Evolutionary conservation across 1,140 invertebrate genomes (phyloP).

Genomic region (Lerema accius): DNA sequence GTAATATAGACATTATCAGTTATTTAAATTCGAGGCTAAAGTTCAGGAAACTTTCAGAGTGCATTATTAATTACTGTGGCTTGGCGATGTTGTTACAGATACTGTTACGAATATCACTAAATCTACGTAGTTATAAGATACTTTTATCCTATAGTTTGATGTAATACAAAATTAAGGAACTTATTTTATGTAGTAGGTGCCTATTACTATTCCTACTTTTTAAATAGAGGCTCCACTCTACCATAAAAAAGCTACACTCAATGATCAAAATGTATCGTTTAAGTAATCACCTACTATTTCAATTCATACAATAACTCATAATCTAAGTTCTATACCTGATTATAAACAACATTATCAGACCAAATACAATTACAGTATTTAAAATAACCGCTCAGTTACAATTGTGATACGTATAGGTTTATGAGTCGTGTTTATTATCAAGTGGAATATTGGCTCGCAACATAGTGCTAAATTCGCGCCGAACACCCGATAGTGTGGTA

Average conservation of each 20-base stretch:
- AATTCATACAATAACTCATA: neutral
- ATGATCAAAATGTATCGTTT: too few species aligned
- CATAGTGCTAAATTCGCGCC: constrained; percentile 71
- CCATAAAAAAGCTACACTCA: too few species aligned
- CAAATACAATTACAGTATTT: constrained; percentile 14
- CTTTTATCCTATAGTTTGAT: too few species aligned
- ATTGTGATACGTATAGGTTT: constrained; percentile 29
- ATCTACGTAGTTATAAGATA: too few species aligned
- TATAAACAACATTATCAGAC: constrained; percentile 5
- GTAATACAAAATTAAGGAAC: too few species aligned
- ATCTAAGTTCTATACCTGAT: neutral
- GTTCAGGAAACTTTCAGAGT: constrained; percentile 6
- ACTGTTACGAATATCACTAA: too few species aligned
- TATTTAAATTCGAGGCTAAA: constrained; percentile 18
- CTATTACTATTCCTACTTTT: too few species aligned
- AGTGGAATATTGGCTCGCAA: constrained; percentile 77
- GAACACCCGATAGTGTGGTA: constrained; percentile 77
- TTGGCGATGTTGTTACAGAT: neutral
- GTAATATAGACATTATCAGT: constrained; percentile 29
- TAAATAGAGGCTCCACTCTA: too few species aligned
- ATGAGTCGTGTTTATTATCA: constrained; percentile 71
- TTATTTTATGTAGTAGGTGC: too few species aligned
- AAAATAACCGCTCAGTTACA: constrained; percentile 25
- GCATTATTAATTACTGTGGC: neutral
- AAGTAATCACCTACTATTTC: too few species aligned